Percentiles rank a stretch among this genome's conserved stretches.
Evolutionary conservation across 2,888 invertebrate genomes (phyloP).

Genomic region (Eupelmus urozonus): DNA sequence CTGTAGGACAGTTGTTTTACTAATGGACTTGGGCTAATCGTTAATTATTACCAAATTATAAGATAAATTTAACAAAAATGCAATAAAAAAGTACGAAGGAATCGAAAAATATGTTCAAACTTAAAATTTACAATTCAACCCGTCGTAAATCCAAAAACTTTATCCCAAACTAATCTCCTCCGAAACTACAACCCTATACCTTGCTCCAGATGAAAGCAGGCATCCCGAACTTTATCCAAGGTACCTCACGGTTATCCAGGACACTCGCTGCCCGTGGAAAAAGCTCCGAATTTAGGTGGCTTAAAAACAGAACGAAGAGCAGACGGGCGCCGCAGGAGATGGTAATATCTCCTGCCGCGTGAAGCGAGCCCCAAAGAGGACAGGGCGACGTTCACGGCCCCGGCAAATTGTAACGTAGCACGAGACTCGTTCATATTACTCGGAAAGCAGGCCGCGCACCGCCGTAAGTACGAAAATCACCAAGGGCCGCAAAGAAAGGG

Average conservation of each 20-base stretch:
- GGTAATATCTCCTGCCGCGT: conserved; percentile 37
- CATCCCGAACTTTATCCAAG: conserved; percentile 4
- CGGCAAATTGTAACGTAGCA: conserved; percentile 67
- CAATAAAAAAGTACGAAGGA: too few relatives aligned
- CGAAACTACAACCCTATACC: neutral
- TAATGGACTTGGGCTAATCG: too few relatives aligned
- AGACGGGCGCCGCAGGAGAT: neutral
- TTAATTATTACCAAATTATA: too few relatives aligned
- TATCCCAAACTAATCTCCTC: conserved; percentile 19
- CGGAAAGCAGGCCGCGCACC: neutral
- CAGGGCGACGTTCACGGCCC: conserved; percentile 16
- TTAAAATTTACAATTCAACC: neutral
- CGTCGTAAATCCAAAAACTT: neutral
- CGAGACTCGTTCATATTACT: conserved; percentile 60
- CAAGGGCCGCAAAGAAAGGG: conserved; percentile 37
- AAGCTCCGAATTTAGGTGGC: conserved; percentile 52
- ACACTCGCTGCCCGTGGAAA: neutral
- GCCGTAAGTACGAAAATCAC: conserved; percentile 60
- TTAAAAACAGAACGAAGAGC: conserved; percentile 37
- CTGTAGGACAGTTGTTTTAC: too few relatives aligned
- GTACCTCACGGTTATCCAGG: conserved; percentile 49
- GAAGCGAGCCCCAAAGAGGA: neutral
- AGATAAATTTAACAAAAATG: too few relatives aligned
- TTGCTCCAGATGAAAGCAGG: conserved; percentile 39
- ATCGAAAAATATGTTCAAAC: neutral